Base-by-base conservation (phyloP, 2,113 vertebrate species). In the Rhombomys opimus region DNA sequence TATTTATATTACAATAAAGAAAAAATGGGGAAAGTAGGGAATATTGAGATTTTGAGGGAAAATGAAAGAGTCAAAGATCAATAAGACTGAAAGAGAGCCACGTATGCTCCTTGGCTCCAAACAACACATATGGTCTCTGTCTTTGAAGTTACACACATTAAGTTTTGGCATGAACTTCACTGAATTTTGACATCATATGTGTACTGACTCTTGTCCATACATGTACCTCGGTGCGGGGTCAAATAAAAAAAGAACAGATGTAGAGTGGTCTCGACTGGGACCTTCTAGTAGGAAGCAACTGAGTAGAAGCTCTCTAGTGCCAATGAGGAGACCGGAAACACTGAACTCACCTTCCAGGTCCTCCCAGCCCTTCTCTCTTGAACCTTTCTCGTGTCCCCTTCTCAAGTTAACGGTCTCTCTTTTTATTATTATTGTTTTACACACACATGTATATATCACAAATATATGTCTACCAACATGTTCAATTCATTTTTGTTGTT, bases 231-330 rank as follows among this genome's bases (percentile, higher is more conserved):
- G 8, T 76, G 63, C 73, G 61, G 17, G 18, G 59, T 87, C 54
- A 63, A 25, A 84, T 27, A 57, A 82, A 59, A 46, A 30, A 23
- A 54, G 35, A 87, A 68, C 57, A 87, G 25, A 86, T n/a, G 87
- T 77, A 73, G 59, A 89, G 54, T 84, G 75, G 87, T 59, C 68
- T 93, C 76, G 14, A 82, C 50, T 72, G 76, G 50, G 65, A 59
- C 23, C 76, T 18, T 52, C 18, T 57, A 59, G 32, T 72, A 76
- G 63, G 52, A 88, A 57, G 61, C 13, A 89, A 76, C 27, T 70
- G 27, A 93, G 38, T 46, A 87, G 73, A 95, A 52, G 6, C 9
- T 61, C 27, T 52, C 17, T 86, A 73, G 72, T 82, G 52, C 54
- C 27, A n/a, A 70, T 54, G 12, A 54, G 65, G 87, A 59, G 41